phyloP scores from a whole-genome alignment of 2,888 invertebrate species.

The Scaptomyza flava region DNA sequence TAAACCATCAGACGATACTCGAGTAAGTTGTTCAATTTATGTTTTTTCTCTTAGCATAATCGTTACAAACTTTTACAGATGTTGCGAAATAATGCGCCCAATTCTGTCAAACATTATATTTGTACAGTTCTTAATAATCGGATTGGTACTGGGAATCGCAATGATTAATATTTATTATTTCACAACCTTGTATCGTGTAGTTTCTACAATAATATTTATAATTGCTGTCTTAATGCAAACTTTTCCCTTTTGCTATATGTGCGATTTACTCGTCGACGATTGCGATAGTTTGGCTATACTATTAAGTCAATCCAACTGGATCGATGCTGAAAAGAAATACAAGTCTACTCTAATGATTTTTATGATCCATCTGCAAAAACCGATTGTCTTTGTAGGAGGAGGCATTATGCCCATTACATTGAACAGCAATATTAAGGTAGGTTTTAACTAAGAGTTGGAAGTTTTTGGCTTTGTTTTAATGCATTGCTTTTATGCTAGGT shows the following conservation, averaged over 20 bases:
- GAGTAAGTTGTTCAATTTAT: conserved; percentile 16
- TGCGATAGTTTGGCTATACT: conserved; percentile 32
- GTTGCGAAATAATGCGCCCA: conserved; percentile 35
- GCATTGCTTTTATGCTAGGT: neutral
- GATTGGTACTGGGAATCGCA: conserved; percentile 47
- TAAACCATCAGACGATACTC: conserved; percentile 42
- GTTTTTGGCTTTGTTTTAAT: neutral
- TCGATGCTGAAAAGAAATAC: conserved; percentile 49
- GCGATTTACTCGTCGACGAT: conserved; percentile 50
- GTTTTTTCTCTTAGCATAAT: too few species aligned
- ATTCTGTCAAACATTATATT: conserved; percentile 50
- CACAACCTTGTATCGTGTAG: conserved; percentile 33
- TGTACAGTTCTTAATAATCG: conserved; percentile 55
- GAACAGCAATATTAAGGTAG: conserved; percentile 51
- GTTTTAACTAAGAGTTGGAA: conserved; percentile 6
- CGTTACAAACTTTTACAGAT: neutral
- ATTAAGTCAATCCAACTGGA: conserved; percentile 52
- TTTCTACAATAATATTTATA: conserved; percentile 45
- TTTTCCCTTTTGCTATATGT: conserved; percentile 60
- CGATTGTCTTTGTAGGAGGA: conserved; percentile 44
- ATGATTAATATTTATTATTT: conserved; percentile 53
- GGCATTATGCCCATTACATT: conserved; percentile 52
- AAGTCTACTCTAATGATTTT: conserved; percentile 37
- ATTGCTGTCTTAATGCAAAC: conserved; percentile 46
- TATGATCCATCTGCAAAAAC: conserved; percentile 45